A percentile compares a stretch with the other conserved stretches of the same genome.
phyloP scores from a whole-genome alignment of 2,888 invertebrate genomes.

The Platerodrilus igneus region DNA sequence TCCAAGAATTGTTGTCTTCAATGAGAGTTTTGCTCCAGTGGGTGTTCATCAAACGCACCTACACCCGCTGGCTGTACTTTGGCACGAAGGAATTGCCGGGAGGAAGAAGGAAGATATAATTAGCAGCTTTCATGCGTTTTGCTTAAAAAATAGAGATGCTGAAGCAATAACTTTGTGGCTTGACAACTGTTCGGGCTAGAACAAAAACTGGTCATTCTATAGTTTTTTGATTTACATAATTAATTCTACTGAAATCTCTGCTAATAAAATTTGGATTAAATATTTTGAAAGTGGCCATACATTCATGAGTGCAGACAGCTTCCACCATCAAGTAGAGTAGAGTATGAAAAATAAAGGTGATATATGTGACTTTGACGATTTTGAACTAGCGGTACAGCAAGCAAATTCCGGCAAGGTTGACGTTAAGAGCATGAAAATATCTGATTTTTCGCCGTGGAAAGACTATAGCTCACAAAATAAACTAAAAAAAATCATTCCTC shows the following conservation, averaged over 20 bases:
- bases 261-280: constrained; percentile 17
- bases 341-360: constrained; percentile 30
- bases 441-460: constrained; percentile 2
- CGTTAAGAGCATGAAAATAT: neutral
- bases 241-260: constrained; percentile 13
- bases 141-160: constrained; percentile 14
- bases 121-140: constrained; percentile 14
- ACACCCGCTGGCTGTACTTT: constrained; percentile 12
- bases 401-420: constrained; percentile 14
- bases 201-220: constrained; percentile 23
- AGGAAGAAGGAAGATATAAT: constrained; percentile 13
- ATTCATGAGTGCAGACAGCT: constrained; percentile 36
- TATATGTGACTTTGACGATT: constrained; percentile 27
- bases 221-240: constrained; percentile 19
- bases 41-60: constrained; percentile 3
- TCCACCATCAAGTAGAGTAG: constrained; percentile 35
- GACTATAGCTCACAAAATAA: constrained; percentile 3
- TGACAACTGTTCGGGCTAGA: constrained; percentile 22
- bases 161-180: constrained; percentile 21
- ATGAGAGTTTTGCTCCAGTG: constrained; percentile 12
- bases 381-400: constrained; percentile 23
- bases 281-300: constrained; percentile 35
- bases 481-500: constrained; percentile 2
- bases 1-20: constrained; percentile 13
- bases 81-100: constrained; percentile 20